phyloP scores from a whole-genome alignment of 2,113 vertebrate genomes.

The sheep (Ovis aries) region ARS-UI_Ramb_v3.0 NC_056075.1:1590001-1590500 shows the following conservation, averaged over 20 bases:
- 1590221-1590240: not conserved
- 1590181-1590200: not conserved
- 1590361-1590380: not conserved
- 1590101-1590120: not conserved
- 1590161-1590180: not conserved
- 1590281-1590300: no score
- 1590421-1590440: not conserved
- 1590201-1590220: not conserved
- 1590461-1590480: not conserved
- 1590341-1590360: not conserved
- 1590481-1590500: not conserved
- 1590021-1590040: not conserved
- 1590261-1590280: not conserved
- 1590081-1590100: not conserved
- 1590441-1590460: not conserved
- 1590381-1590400: not conserved
- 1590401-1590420: not conserved
- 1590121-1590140: not conserved
- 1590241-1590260: not conserved
- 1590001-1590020: not conserved
- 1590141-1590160: not conserved
- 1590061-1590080: not conserved
- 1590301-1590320: no score
- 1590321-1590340: rapidly evolving
- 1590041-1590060: not conserved